Base-by-base conservation (phyloP, 2,888 invertebrate genomes). In the Psylliodes chrysocephalus region DNA sequence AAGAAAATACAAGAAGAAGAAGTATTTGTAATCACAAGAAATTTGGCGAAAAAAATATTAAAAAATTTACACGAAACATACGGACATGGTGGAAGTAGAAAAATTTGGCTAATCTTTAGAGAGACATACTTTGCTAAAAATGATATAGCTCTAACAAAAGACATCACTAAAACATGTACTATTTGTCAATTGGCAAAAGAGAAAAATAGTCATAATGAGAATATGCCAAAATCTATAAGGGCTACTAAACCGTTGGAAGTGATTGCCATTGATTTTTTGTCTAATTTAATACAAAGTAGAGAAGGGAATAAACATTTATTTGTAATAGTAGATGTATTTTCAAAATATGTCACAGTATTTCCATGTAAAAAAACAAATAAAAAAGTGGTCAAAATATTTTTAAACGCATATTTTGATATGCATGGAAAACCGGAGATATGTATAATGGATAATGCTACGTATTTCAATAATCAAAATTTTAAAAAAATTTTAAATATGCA, bases 341-440 rank as follows among this genome's bases (percentile, higher is more conserved):
- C 64, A 52, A 64, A 64, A 55, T 64, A 44, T 17, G 38, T 55
- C 0, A 49, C 55, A 38, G 3, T 64, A 8, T 64, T 60, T 25
- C 19, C 61, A n/a, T n/a, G n/a, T n/a, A n/a, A n/a, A n/a, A n/a
- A n/a, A 25, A 35, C 17, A 44, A n/a, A n/a, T n/a, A n/a, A n/a
- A n/a, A n/a, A n/a, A n/a, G n/a, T n/a, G n/a, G n/a, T n/a, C n/a
- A n/a, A n/a, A n/a, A n/a, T n/a, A n/a, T n/a, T n/a, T n/a, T n/a
- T n/a, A n/a, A n/a, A n/a, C n/a, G n/a, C n/a, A n/a, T n/a, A n/a
- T n/a, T n/a, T n/a, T n/a, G n/a, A n/a, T n/a, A n/a, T n/a, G n/a
- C n/a, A n/a, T n/a, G n/a, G n/a, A n/a, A 14, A 12, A 18, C 44
- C 44, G 12, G 18, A 44, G 19, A 17, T 19, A n/a, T 18, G 22